Evolutionary conservation across 2,113 vertebrate species (phyloP).

Genomic region (Bucco capensis): DNA sequence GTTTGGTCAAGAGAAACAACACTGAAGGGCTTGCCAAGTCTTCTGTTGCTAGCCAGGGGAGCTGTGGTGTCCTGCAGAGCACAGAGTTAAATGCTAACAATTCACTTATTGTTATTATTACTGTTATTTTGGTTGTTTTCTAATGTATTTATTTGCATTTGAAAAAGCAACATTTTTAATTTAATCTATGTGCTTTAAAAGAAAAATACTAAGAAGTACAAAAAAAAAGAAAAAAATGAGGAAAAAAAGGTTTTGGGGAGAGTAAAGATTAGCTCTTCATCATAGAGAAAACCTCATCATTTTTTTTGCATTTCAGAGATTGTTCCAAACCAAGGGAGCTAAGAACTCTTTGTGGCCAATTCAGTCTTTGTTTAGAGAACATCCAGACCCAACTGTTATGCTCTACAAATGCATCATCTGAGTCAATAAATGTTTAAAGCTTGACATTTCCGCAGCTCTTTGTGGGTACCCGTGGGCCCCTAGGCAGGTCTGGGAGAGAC

Average conservation of each 20-base stretch:
- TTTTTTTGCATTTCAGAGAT: slow-evolving; percentile 25
- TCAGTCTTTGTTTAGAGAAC: slow-evolving; percentile 60
- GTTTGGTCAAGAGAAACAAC: neutral
- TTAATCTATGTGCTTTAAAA: slow-evolving; percentile 51
- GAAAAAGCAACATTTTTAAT: slow-evolving; percentile 44
- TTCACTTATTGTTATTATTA: neutral
- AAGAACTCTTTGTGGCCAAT: slow-evolving; percentile 36
- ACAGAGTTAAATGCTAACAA: neutral
- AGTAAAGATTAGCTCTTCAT: slow-evolving; percentile 36
- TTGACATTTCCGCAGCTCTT: slow-evolving; percentile 31
- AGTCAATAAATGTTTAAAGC: slow-evolving; percentile 66
- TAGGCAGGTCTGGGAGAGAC: neutral
- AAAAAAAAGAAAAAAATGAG: neutral
- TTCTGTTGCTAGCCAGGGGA: slow-evolving; percentile 16
- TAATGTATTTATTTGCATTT: slow-evolving; percentile 50
- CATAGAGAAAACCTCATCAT: neutral
- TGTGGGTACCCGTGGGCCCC: neutral
- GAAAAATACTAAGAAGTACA: neutral
- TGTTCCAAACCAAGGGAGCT: slow-evolving; percentile 22
- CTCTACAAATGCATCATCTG: slow-evolving; percentile 51
- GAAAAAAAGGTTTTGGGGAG: neutral
- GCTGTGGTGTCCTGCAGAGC: slow-evolving; percentile 14
- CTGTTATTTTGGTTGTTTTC: neutral
- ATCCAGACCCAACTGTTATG: slow-evolving; percentile 57
- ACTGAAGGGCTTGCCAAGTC: neutral